Percentiles rank a stretch among this genome's conserved stretches.
Evolutionary conservation across 1,140 invertebrate genomes (phyloP).

Genomic region (Forficula auricularia): DNA sequence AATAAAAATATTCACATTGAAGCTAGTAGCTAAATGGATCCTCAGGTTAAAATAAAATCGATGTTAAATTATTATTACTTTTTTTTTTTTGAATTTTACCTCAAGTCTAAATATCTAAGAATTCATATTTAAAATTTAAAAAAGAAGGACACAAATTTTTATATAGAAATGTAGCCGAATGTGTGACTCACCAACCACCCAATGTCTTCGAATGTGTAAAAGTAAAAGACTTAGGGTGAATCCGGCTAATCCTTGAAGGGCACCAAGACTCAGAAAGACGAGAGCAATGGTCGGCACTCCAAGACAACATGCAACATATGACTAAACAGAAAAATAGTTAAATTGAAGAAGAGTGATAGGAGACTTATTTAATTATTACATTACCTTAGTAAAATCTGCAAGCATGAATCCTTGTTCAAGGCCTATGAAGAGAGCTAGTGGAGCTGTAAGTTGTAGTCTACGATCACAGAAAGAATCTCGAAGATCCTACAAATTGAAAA

Average conservation of each 20-base stretch:
- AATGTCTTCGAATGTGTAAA: constrained; percentile 39
- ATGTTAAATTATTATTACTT: too few relatives aligned
- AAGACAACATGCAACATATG: constrained; percentile 42
- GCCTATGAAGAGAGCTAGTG: constrained; percentile 49
- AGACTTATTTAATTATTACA: not conserved
- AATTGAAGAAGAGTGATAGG: not conserved
- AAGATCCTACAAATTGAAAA: constrained; percentile 21
- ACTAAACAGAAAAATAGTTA: constrained; percentile 22
- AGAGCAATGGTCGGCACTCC: constrained; percentile 43
- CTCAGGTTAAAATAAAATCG: too few relatives aligned
- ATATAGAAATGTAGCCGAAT: too few relatives aligned
- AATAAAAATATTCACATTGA: too few relatives aligned
- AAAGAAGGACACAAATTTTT: too few relatives aligned
- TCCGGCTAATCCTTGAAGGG: constrained; percentile 44
- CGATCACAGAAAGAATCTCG: constrained; percentile 28
- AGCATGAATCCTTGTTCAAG: constrained; percentile 55
- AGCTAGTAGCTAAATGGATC: too few relatives aligned
- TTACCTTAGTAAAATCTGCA: constrained; percentile 36
- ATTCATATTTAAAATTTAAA: too few relatives aligned
- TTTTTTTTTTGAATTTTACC: too few relatives aligned
- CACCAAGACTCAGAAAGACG: constrained; percentile 42
- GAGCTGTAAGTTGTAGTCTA: constrained; percentile 38
- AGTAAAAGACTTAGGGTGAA: constrained; percentile 48
- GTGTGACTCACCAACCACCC: constrained; percentile 42
- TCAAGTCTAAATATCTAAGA: too few relatives aligned